Evolutionary conservation across 1,140 invertebrate species (phyloP).

Genomic region (Solenopsis fugax): DNA sequence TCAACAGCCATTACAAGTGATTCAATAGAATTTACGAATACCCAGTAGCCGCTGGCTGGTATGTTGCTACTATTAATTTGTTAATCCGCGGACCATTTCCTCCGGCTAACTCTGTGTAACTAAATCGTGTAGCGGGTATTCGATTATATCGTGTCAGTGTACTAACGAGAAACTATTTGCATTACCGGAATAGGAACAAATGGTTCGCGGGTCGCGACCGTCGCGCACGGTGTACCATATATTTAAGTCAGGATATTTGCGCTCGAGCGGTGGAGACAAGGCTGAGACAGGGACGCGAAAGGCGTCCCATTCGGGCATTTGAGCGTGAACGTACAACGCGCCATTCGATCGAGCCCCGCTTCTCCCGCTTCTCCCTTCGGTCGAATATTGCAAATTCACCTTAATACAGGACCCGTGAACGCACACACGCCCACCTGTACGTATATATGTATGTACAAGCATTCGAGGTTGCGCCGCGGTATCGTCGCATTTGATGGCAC

Average conservation of each 20-base stretch:
- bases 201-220: not conserved
- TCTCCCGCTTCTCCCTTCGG: not conserved
- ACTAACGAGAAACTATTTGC: slow-evolving; percentile 38
- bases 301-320: slow-evolving; percentile 33
- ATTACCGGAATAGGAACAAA: slow-evolving; percentile 43
- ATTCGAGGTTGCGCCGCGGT: slow-evolving; percentile 47
- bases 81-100: slow-evolving; percentile 46
- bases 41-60: not conserved
- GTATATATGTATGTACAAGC: slow-evolving; percentile 33
- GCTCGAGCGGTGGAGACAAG: not conserved
- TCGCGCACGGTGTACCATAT: slow-evolving; percentile 10
- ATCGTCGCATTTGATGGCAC: slow-evolving; percentile 79
- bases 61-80: slow-evolving; percentile 20
- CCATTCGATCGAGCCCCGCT: slow-evolving; percentile 18
- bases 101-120: slow-evolving; percentile 13
- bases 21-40: not conserved
- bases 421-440: not conserved
- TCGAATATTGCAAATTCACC: slow-evolving; percentile 53
- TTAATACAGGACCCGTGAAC: slow-evolving; percentile 18
- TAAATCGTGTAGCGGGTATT: slow-evolving; percentile 34
- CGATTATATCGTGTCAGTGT: slow-evolving; percentile 41
- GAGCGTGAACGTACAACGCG: slow-evolving; percentile 3
- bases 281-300: not conserved
- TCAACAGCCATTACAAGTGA: not conserved
- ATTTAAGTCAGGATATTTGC: slow-evolving; percentile 58